These are phyloP conservation scores for Thinocorus orbignyianus DNA, from an alignment of 2,113 vertebrate genomes.

Conservation along the genomic window DNA sequence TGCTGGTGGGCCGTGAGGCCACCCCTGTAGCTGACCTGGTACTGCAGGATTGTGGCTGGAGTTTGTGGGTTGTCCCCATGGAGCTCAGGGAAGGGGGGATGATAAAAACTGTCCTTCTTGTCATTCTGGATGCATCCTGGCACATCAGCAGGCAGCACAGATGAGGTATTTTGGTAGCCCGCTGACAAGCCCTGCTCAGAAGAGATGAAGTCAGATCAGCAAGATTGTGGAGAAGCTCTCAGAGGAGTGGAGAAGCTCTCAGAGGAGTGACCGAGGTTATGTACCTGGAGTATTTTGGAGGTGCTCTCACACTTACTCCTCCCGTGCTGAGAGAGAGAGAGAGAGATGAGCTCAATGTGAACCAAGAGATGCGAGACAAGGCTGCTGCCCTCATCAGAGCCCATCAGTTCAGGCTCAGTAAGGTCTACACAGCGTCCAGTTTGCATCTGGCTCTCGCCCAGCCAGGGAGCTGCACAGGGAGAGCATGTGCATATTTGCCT, in stretches of 20 bases:
- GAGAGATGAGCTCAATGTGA: not conserved
- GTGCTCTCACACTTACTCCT: not conserved
- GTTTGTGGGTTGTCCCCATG: not conserved
- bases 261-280: not conserved
- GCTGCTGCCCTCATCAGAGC: not conserved
- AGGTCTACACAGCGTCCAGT: not conserved
- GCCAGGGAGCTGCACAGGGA: not conserved
- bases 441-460: not conserved
- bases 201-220: not conserved
- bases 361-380: not conserved
- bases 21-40: not conserved
- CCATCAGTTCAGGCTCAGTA: not conserved
- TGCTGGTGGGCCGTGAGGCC: not conserved
- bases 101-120: not conserved
- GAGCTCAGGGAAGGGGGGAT: not conserved
- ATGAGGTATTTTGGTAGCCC: not conserved
- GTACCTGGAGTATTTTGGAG: accelerated
- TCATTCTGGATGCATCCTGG: not conserved
- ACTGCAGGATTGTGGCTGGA: not conserved
- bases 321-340: not conserved
- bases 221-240: not conserved
- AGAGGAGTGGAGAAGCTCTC: not conserved
- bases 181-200: not conserved
- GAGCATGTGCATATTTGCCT: not conserved
- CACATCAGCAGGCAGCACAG: not conserved